Conservation (phyloP, 2,113 vertebrate species). For the Eptatretus burgeri region DNA sequence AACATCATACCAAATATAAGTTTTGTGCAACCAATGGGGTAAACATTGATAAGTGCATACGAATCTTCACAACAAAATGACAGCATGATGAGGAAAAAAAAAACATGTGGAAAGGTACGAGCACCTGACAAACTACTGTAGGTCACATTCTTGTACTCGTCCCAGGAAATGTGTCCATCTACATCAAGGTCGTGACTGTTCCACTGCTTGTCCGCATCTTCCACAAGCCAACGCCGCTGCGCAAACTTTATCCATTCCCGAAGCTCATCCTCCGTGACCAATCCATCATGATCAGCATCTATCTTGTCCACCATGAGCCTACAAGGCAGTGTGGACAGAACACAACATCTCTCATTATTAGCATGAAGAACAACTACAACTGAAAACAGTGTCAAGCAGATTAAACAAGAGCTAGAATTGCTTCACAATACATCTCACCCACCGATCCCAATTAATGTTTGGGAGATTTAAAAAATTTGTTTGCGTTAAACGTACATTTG, state of each 20-base stretch:
- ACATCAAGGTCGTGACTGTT: constrained; percentile 76
- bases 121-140: constrained; percentile 75
- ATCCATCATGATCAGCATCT: constrained; percentile 65
- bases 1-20: no score
- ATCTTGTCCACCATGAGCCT: constrained; percentile 78
- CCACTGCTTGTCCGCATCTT: constrained; percentile 86
- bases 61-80: no score
- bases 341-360: neutral
- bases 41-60: no score
- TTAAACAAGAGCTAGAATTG: neutral
- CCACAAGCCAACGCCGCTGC: constrained; percentile 82
- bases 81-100: no score
- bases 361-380: neutral
- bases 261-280: constrained; percentile 62
- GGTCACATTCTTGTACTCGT: constrained; percentile 89
- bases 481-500: neutral
- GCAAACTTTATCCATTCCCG: constrained; percentile 77
- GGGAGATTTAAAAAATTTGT: neutral
- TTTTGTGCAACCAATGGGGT: no score
- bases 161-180: constrained; percentile 59
- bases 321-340: constrained; percentile 9
- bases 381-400: neutral
- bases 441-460: neutral
- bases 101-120: neutral
- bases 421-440: neutral